Evolutionary conservation across 2,797 vertebrate species (phyloP).

Genomic region (Craterocephalus amniculus): DNA sequence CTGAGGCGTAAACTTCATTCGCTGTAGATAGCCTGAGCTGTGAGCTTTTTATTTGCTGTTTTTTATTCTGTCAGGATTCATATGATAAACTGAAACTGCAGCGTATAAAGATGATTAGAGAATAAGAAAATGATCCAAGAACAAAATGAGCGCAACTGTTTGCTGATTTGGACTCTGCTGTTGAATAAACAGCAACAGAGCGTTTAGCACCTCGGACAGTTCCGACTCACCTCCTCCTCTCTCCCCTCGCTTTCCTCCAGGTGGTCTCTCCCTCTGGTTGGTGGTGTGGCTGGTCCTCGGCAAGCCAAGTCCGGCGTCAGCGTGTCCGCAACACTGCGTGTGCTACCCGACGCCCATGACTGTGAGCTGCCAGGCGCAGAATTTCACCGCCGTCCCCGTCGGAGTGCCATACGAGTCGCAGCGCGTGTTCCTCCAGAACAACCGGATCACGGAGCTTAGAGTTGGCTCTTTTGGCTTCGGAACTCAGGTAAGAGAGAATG

Average conservation of each 20-base stretch:
- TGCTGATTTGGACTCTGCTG: background rate
- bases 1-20: background rate
- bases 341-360: conserved; percentile 97
- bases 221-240: conserved; percentile 30
- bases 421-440: conserved; percentile 98
- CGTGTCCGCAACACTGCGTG: conserved; percentile 93
- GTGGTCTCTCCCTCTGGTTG: conserved; percentile 83
- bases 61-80: background rate
- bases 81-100: background rate
- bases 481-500: conserved; percentile 79
- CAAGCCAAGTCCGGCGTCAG: conserved; percentile 77
- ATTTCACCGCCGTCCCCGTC: conserved; percentile 92
- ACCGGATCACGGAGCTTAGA: conserved; percentile 93
- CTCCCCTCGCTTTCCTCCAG: conserved; percentile 57
- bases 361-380: conserved; percentile 98
- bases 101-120: accelerated
- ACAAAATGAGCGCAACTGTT: background rate
- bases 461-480: conserved; percentile 93
- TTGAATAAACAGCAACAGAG: background rate
- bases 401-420: conserved; percentile 92
- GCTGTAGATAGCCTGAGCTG: background rate
- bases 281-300: conserved; percentile 84
- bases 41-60: background rate
- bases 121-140: background rate
- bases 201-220: conserved; percentile 36